A percentile compares a stretch with the other conserved stretches of the same genome.
Conservation (phyloP, 2,113 vertebrate species). For the Bubo scandiacus region DNA sequence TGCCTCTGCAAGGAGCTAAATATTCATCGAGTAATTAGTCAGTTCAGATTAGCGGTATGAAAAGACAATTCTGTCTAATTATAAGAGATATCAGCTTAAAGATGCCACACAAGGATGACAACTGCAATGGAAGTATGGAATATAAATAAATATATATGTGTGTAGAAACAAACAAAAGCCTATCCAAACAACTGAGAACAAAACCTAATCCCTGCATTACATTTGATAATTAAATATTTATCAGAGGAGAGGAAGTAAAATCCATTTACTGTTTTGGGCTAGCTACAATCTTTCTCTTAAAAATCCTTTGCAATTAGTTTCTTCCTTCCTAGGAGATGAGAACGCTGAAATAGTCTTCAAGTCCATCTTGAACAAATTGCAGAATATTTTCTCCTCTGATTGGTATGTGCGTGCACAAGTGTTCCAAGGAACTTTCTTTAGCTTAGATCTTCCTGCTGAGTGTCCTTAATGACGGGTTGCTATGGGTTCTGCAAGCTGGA, state of each 20-base stretch:
- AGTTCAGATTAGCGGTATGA: slow-evolving; percentile 23
- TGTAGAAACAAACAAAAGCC: slow-evolving; percentile 19
- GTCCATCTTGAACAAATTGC: neutral
- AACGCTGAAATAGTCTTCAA: neutral
- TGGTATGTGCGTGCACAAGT: neutral
- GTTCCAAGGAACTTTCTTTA: neutral
- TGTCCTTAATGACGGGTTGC: neutral
- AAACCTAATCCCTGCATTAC: slow-evolving; percentile 9
- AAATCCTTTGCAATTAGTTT: slow-evolving; percentile 28
- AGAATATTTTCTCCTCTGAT: neutral
- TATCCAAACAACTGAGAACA: slow-evolving; percentile 4
- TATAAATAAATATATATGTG: neutral
- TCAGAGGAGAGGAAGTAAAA: slow-evolving; percentile 68
- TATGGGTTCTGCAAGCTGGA: neutral
- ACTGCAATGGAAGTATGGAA: slow-evolving; percentile 5
- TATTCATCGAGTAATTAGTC: slow-evolving; percentile 60
- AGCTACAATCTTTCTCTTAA: slow-evolving; percentile 23
- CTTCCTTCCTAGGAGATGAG: neutral
- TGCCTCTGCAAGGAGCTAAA: slow-evolving; percentile 28
- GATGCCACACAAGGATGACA: slow-evolving; percentile 28
- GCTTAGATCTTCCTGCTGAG: neutral
- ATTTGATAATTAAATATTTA: slow-evolving; percentile 73
- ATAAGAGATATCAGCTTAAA: slow-evolving; percentile 35
- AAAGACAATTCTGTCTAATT: slow-evolving; percentile 62
- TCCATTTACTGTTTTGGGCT: slow-evolving; percentile 60